Evolutionary conservation across 2,888 invertebrate genomes (phyloP).

Genomic region (Blastobasis adustella): DNA sequence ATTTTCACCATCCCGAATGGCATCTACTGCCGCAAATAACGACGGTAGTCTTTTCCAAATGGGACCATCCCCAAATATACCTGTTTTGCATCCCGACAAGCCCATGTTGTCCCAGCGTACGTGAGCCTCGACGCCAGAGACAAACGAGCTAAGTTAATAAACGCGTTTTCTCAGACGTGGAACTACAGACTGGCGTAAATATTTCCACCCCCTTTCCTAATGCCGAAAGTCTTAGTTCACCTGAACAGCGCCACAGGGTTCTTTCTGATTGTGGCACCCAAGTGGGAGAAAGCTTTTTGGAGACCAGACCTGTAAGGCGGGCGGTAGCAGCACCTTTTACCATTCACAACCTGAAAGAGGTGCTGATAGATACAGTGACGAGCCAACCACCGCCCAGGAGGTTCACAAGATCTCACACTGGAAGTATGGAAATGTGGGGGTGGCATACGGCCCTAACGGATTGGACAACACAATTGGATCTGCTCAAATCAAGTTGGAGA

Average conservation of each 20-base stretch:
- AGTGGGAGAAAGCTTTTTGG: conserved; percentile 13
- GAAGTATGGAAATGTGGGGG: conserved; percentile 18
- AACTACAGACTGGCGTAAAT: conserved; percentile 9
- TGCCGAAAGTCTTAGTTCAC: conserved; percentile 8
- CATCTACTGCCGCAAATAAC: background rate
- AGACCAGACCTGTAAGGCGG: conserved; percentile 7
- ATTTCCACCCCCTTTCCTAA: conserved; percentile 11
- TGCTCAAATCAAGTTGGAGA: conserved; percentile 12
- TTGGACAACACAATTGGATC: background rate
- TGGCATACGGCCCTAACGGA: conserved; percentile 9
- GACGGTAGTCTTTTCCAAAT: background rate
- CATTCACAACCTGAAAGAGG: conserved; percentile 3
- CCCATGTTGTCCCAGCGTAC: background rate
- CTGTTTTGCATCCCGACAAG: background rate
- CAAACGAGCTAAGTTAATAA: background rate
- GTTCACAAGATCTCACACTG: conserved; percentile 9
- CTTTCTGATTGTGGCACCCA: conserved; percentile 14
- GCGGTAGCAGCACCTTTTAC: conserved; percentile 11
- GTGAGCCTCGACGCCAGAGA: background rate
- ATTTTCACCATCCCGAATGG: background rate
- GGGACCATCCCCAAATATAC: background rate
- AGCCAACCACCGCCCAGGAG: conserved; percentile 8
- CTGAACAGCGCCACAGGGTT: conserved; percentile 7
- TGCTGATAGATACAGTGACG: conserved; percentile 13
- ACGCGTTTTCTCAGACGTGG: conserved; percentile 6